Base-by-base conservation (phyloP, 1,140 invertebrate genomes). In the Ganaspis sp. region DNA sequence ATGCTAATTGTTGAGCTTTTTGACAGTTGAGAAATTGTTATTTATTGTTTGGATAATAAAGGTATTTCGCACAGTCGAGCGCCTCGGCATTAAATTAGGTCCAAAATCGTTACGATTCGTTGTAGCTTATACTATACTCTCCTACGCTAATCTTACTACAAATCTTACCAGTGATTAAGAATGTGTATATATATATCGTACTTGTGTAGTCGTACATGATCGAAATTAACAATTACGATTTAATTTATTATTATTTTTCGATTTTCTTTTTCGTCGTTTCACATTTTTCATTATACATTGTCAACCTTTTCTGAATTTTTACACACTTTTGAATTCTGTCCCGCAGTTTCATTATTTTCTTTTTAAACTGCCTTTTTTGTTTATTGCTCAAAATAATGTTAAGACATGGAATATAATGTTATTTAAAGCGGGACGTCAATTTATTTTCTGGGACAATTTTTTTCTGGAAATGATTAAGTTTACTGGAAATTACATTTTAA, bases 121-220 rank as follows among this genome's bases (percentile, higher is more conserved):
- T 88, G 82, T 89, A 90, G 85, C 80, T 82, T 88, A 88, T 85
- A 87, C 85, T 88, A 84, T 85, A 86, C 82, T 84, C 83, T 85
- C 81, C 81, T 87, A 87, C 84, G 83, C 82, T 88, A 87, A 83
- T 76, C 87, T 83, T 89, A 88, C 81, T 89, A 87, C 84, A 81
- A 88, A 84, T 86, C 86, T 89, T 86, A 87, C 82, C 82, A 85
- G 87, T 86, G 83, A 85, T 87, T 90, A 88, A 87, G 81, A 85
- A 82, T 79, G 84, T 85, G 81, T 86, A 83, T 85, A 85, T 79
- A 84, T 87, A 83, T 81, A 85, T 86, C 88, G 84, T 89, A 83
- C 85, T 88, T 86, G 86, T 83, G 81, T 88, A 89, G 85, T 86
- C 82, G 86, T 84, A 86, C 79, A 83, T 79, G 69, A 79, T 76